Evolutionary conservation across 1,140 invertebrate species (phyloP).

Genomic region (Heliothis subflexa): DNA sequence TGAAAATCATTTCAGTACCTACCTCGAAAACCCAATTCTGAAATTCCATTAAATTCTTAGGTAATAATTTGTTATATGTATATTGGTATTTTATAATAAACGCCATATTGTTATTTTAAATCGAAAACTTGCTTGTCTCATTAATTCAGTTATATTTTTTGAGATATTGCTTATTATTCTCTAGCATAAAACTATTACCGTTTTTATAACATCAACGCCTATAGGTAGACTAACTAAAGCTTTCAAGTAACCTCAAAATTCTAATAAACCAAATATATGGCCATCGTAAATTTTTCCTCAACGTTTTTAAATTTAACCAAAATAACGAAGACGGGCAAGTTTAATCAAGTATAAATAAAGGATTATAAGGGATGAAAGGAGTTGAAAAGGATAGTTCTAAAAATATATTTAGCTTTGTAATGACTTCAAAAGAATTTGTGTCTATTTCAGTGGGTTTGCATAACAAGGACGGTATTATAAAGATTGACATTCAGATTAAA

Average conservation of each 20-base stretch:
- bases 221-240: neutral
- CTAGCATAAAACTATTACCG: neutral
- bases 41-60: too few relatives aligned
- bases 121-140: too few relatives aligned
- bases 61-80: too few relatives aligned
- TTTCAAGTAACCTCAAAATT: neutral
- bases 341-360: slow-evolving; percentile 44
- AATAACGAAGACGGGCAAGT: slow-evolving; percentile 24
- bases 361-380: slow-evolving; percentile 38
- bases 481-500: neutral
- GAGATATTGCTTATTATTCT: neutral
- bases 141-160: neutral
- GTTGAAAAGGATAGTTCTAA: slow-evolving; percentile 41
- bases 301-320: neutral
- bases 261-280: slow-evolving; percentile 7
- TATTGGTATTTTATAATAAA: too few relatives aligned
- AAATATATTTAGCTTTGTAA: slow-evolving; percentile 27
- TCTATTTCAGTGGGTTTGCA: slow-evolving; percentile 18
- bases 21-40: too few relatives aligned
- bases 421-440: slow-evolving; percentile 35
- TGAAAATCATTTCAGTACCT: too few relatives aligned
- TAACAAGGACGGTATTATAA: neutral
- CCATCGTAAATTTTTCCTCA: neutral
- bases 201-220: neutral
- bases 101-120: too few relatives aligned